Percentiles rank a stretch among this genome's conserved stretches.
Evolutionary conservation across 2,888 invertebrate genomes (phyloP).

Genomic region (Drosophila pseudotakahashii): DNA sequence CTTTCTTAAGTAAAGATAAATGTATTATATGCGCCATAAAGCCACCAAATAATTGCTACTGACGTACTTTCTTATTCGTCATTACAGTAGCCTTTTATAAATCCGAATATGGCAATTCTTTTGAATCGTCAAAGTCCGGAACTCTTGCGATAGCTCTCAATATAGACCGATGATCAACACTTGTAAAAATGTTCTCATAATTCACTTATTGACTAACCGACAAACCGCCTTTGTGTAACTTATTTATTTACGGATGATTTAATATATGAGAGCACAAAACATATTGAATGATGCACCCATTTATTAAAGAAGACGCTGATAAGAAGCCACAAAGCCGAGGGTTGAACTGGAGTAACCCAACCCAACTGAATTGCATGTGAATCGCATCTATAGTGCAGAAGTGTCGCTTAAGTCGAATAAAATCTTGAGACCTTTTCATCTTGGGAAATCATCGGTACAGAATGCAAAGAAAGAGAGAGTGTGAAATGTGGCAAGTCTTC

Average conservation of each 20-base stretch:
- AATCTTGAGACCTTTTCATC: constrained; percentile 33
- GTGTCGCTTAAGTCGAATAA: constrained; percentile 35
- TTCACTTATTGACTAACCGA: constrained; percentile 13
- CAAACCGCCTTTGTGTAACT: constrained; percentile 5
- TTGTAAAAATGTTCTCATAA: constrained; percentile 5
- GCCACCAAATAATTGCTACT: neutral
- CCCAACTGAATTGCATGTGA: constrained; percentile 33
- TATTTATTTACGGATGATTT: constrained; percentile 13
- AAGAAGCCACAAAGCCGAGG: constrained; percentile 6
- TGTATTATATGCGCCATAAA: constrained; percentile 1
- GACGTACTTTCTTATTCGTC: constrained; percentile 3
- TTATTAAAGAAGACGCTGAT: constrained; percentile 15
- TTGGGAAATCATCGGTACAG: constrained; percentile 47
- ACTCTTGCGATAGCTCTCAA: neutral
- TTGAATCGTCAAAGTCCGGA: too few relatives aligned
- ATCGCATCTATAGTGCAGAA: constrained; percentile 26
- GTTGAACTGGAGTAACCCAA: constrained; percentile 34
- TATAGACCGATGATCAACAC: constrained; percentile 6
- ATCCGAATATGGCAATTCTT: neutral
- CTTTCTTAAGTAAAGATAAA: neutral
- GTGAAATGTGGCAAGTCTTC: constrained; percentile 60
- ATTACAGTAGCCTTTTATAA: neutral
- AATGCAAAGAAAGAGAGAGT: constrained; percentile 13
- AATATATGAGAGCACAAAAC: neutral
- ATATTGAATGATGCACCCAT: constrained; percentile 12